These are phyloP conservation scores for Lordiphosa stackelbergi DNA, from an alignment of 1,140 invertebrate genomes.

Conservation along the genomic window DNA sequence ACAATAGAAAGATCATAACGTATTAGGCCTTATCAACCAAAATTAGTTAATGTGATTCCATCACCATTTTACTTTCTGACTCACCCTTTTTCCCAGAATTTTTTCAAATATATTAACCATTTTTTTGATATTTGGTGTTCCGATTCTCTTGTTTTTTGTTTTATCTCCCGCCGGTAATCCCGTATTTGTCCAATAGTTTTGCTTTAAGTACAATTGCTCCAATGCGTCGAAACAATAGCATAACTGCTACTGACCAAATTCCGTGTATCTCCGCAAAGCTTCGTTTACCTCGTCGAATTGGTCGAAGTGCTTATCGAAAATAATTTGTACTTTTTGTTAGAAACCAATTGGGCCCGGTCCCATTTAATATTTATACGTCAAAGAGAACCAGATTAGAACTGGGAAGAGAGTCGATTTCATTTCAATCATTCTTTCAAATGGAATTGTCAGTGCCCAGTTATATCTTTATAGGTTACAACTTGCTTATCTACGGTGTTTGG, in stretches of 20 bases:
- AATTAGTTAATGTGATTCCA: too few species aligned
- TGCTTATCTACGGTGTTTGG: slow-evolving; percentile 19
- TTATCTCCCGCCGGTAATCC: neutral
- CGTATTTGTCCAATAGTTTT: neutral
- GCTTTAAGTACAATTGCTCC: slow-evolving; percentile 22
- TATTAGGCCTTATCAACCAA: too few species aligned
- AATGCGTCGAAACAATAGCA: slow-evolving; percentile 54
- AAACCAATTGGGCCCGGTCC: slow-evolving; percentile 28
- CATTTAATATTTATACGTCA: slow-evolving; percentile 1
- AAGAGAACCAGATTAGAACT: neutral
- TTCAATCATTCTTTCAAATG: slow-evolving; percentile 3
- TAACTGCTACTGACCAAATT: slow-evolving; percentile 55
- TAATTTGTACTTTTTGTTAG: slow-evolving; percentile 21
- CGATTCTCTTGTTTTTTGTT: neutral
- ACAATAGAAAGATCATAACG: too few species aligned
- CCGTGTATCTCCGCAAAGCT: slow-evolving; percentile 32
- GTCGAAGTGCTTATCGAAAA: slow-evolving; percentile 50
- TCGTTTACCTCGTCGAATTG: slow-evolving; percentile 46
- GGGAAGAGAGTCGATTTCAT: slow-evolving; percentile 3
- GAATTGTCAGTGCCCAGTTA: slow-evolving; percentile 12
- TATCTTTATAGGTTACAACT: slow-evolving; percentile 33
- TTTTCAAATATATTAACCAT: slow-evolving; percentile 44
- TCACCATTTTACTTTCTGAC: slow-evolving; percentile 2
- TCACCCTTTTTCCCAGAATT: slow-evolving; percentile 37
- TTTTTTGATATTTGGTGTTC: slow-evolving; percentile 9